Conservation (phyloP, 2,113 vertebrate genomes). For the Ellobius talpinus region DNA sequence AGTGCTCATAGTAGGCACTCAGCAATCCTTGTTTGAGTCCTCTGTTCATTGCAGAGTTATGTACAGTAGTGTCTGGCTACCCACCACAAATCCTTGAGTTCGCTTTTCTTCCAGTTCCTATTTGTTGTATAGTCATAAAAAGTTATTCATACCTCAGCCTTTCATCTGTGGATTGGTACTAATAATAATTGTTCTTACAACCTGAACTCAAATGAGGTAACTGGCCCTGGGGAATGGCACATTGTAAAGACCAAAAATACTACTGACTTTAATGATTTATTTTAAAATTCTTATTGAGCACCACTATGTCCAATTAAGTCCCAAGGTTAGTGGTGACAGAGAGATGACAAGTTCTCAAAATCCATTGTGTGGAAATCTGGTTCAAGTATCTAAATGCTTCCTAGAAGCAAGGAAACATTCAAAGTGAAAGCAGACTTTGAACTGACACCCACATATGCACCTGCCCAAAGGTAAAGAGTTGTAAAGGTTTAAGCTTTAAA, state of each 20-base stretch:
- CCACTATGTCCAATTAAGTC: background rate
- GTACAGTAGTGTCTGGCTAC: background rate
- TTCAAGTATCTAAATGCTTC: background rate
- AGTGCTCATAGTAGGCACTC: background rate
- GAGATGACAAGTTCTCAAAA: background rate
- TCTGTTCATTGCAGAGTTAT: background rate
- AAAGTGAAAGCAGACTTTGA: background rate
- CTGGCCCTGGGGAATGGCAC: background rate
- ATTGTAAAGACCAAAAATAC: background rate
- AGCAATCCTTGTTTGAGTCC: background rate
- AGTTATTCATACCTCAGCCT: background rate
- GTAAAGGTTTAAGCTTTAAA: background rate
- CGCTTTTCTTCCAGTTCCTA: background rate
- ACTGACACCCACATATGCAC: background rate
- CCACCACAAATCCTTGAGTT: background rate
- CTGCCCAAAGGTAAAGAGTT: background rate
- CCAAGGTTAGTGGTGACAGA: background rate
- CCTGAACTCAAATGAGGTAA: background rate
- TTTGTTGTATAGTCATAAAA: background rate
- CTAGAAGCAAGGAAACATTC: background rate
- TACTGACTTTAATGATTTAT: background rate
- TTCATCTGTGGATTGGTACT: background rate
- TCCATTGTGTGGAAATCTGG: background rate
- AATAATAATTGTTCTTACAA: background rate
- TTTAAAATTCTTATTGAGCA: background rate